These are phyloP conservation scores for Bombyx huttoni DNA, from an alignment of 2,888 invertebrate species.

Conservation along the genomic window DNA sequence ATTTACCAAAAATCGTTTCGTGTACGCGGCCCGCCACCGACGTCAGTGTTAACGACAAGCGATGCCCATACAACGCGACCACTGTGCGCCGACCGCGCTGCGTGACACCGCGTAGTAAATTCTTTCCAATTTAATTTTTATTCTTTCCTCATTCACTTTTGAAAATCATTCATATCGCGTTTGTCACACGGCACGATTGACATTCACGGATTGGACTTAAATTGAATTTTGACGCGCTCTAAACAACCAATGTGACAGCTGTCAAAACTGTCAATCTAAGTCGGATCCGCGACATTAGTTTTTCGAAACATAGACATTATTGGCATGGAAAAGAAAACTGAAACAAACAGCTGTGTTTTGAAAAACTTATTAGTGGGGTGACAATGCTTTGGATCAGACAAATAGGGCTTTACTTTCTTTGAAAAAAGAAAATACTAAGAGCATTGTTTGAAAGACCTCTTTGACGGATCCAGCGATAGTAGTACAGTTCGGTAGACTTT, in stretches of 20 bases:
- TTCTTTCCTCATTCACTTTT: background rate
- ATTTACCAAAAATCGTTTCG: slow-evolving; percentile 11
- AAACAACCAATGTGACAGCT: background rate
- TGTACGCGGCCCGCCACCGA: slow-evolving; percentile 24
- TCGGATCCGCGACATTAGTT: background rate
- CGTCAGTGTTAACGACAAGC: slow-evolving; percentile 69
- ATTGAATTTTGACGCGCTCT: no score
- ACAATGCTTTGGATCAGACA: slow-evolving; percentile 21
- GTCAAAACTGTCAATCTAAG: background rate
- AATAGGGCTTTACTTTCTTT: slow-evolving; percentile 11
- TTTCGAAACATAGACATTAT: background rate
- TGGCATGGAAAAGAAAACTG: background rate
- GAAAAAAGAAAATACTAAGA: slow-evolving; percentile 9
- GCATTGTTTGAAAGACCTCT: background rate
- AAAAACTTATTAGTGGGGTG: slow-evolving; percentile 25
- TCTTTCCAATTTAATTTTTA: slow-evolving; percentile 8
- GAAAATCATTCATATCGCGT: background rate
- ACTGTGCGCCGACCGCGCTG: background rate
- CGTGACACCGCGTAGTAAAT: slow-evolving; percentile 21
- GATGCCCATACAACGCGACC: slow-evolving; percentile 60
- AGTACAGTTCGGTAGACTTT: slow-evolving; percentile 51
- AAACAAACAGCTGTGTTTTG: slow-evolving; percentile 11
- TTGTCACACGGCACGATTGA: background rate
- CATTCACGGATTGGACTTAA: slow-evolving; percentile 5
- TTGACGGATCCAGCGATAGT: slow-evolving; percentile 16